phyloP scores from a whole-genome alignment of 92 coral and sea anemone genomes.

The Galaxea fascicularis region DNA sequence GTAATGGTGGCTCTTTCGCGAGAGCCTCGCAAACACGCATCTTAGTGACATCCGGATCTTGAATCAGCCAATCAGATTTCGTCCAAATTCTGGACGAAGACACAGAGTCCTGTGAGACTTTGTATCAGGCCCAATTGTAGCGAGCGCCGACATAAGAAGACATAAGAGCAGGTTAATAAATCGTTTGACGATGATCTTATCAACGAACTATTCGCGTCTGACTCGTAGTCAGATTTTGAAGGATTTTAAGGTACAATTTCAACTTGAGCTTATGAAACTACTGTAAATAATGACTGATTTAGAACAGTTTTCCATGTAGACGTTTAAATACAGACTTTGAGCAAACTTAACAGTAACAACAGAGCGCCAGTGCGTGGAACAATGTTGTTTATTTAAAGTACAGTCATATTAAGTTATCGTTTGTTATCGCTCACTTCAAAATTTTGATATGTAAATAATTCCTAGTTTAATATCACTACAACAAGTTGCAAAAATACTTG shows the following conservation, averaged over 20 bases:
- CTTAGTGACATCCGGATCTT: too few relatives aligned
- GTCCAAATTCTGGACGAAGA: too few relatives aligned
- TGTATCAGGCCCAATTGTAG: too few relatives aligned
- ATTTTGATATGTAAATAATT: conserved; percentile 15
- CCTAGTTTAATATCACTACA: not conserved
- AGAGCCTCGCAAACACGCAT: too few relatives aligned
- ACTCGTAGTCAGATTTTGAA: conserved; percentile 22
- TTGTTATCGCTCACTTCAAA: conserved; percentile 7
- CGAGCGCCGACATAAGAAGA: too few relatives aligned
- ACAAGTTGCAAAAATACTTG: too few relatives aligned
- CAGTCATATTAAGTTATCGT: conserved; percentile 18
- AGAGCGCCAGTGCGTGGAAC: conserved; percentile 17
- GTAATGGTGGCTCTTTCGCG: too few relatives aligned
- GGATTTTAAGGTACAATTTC: conserved; percentile 8
- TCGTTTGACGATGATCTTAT: conserved; percentile 7
- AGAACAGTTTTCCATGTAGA: conserved; percentile 3
- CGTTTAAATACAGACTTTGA: conserved; percentile 14
- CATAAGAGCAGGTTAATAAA: too few relatives aligned
- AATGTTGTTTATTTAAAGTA: conserved; percentile 7
- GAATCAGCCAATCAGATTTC: too few relatives aligned
- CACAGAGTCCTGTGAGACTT: too few relatives aligned
- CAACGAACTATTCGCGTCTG: conserved; percentile 28
- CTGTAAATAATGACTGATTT: conserved; percentile 2
- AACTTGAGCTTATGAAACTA: not conserved
- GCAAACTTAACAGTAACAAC: conserved; percentile 15